Base-by-base conservation (phyloP, 2,888 invertebrate genomes). In the Cephus rjabovi region DNA sequence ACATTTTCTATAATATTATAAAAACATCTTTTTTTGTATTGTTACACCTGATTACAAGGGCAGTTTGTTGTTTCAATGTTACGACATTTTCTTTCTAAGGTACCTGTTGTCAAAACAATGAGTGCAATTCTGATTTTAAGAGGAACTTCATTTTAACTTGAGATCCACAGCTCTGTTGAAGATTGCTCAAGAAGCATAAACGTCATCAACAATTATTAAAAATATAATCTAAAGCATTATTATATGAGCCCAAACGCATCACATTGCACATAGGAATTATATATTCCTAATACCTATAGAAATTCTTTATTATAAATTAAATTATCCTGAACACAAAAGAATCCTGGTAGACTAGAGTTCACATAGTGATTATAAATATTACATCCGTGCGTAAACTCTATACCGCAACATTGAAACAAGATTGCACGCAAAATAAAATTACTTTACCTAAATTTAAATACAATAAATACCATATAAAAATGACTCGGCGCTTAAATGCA, bases 41-140 rank as follows among this genome's bases (percentile, higher is more conserved):
- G 73, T 56, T 74, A 74, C 71, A 76, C 73, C n/a, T 83, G 82
- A 80, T 85, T 79, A 83, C 81, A 73, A 82, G 82, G 82, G 84
- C 85, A 86, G 82, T 82, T 87, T 86, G 77, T 87, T 87, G 86
- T 88, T 89, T 88, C 88, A 89, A 89, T 87, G 88, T 89, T 87
- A 87, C 88, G 86, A 83, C 80, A 33, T 34, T 82, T 80, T 81
- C 37, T 76, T 79, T 70, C 70, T 69, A 78, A 78, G 40, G 73
- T 75, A 75, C 74, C 73, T 31, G 11, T 9, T 71, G 30, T 31
- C 12, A 71, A 34, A 71, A 71, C 23, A 56, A 56, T 56, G 23
- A 56, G 56, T 23, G 56, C 56, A 23, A 23, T 56, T 56, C 56
- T 56, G 56, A 56, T 56, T 56, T 56, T 23, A 56, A 79, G 81